Evolutionary conservation across 2,797 vertebrate species (phyloP), one percentile per base, ranked within the genome.

Genomic region (Triplophysa yarkandensis): DNA sequence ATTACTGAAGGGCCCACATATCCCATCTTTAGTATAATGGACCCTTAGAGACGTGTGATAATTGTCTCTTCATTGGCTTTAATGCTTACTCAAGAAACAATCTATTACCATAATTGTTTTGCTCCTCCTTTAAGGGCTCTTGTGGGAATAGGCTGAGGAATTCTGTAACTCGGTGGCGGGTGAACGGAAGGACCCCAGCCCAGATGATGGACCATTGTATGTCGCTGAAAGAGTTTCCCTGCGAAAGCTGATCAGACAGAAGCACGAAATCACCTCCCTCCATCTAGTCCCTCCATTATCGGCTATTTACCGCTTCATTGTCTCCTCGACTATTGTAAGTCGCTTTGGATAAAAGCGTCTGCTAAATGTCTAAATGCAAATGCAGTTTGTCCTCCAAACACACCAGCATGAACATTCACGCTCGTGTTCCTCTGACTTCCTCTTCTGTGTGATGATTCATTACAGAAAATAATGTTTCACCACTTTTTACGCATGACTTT

Each of bases 71-170:
- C 36, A 36, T 54, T 78, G 21, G 50, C 39, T 44, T 80, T 71
- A 77, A 66, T 68, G 21, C 64, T 67, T 73, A 75, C 63, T 74
- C 27, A 80, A 39, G 65, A 73, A 73, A 64, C 41, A 76, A 81
- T 52, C 14, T 87, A 92, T 93, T 93, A 91, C 91, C 90, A 93
- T 92, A 93, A 92, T 92, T 92, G 91, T 90, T 90, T 89, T 90
- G 91, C 91, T 91, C 91, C 91, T 92, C 82, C 69, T 90, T 88
- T 28, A 86, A 91, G 92, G 92, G 90, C 89, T 90, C 91, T 91
- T 90, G 90, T 90, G 88, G 86, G 90, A 85, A 68, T 44, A 87
- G 89, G 89, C 89, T 88, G 87, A 90, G 85, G 0, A 88, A 90
- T 83, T 89, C 90, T 91, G n/a, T 84, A 87, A 28, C 4, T 43